Percentiles rank a stretch among this genome's conserved stretches.
Conservation (phyloP, 2,113 vertebrate species). For the Glaucomys volans region DNA sequence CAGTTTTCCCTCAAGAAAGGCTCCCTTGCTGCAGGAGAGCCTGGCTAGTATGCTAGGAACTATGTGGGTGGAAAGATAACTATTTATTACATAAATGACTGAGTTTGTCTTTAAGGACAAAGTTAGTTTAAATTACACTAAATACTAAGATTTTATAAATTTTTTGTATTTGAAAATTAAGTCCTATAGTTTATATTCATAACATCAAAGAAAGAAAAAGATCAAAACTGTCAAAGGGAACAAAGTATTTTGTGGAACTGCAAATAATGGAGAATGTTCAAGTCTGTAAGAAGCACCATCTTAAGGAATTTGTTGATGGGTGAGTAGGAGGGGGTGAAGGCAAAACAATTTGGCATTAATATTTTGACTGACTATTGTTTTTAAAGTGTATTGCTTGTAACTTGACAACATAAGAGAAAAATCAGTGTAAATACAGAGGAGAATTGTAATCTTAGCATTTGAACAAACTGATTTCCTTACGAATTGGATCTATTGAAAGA, state of each 20-base stretch:
- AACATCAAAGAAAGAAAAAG: not conserved
- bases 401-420: not conserved
- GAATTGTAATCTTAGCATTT: not conserved
- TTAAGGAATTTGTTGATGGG: not conserved
- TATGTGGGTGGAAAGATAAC: not conserved
- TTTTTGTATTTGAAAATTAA: constrained; percentile 18
- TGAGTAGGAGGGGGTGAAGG: not conserved
- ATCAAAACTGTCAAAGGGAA: not conserved
- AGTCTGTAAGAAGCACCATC: not conserved
- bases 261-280: not conserved
- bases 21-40: not conserved
- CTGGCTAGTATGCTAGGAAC: not conserved
- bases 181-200: not conserved
- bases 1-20: not conserved
- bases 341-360: not conserved
- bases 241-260: not conserved
- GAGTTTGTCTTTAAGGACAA: not conserved
- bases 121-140: constrained; percentile 18
- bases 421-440: not conserved
- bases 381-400: not conserved
- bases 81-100: not conserved
- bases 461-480: not conserved
- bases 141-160: not conserved
- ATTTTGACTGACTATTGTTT: not conserved
- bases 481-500: not conserved